A percentile compares a stretch with the other conserved stretches of the same genome.
phyloP scores from a whole-genome alignment of 2,888 invertebrate genomes.

The Eupithecia subfuscata region DNA sequence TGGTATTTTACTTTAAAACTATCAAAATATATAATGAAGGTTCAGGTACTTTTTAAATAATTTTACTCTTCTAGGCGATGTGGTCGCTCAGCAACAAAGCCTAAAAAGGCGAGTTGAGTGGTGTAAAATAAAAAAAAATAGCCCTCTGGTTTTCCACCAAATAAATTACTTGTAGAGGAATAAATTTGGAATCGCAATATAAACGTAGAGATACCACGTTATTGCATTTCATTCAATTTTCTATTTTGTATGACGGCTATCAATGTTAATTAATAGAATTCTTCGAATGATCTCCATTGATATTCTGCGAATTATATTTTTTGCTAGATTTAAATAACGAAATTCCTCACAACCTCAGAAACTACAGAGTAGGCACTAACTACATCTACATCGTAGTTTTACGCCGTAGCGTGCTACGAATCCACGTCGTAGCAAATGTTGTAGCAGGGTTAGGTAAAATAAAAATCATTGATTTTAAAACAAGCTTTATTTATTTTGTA shows the following conservation, averaged over 20 bases:
- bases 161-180: background rate
- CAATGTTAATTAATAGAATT: background rate
- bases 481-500: slow-evolving; percentile 81
- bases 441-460: background rate
- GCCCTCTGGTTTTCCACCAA: background rate
- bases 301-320: background rate
- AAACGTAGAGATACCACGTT: background rate
- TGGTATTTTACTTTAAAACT: background rate
- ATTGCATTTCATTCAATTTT: background rate
- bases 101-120: no score
- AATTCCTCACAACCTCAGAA: background rate
- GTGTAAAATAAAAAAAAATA: no score
- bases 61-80: background rate
- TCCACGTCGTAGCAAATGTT: background rate
- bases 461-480: slow-evolving; percentile 61
- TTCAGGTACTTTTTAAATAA: background rate
- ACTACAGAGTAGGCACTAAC: background rate
- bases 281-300: background rate
- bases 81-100: no score
- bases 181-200: background rate
- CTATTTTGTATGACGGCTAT: background rate
- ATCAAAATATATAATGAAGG: background rate
- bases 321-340: background rate
- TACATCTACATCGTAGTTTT: background rate
- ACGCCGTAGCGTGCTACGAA: slow-evolving; percentile 2